A percentile compares a stretch with the other conserved stretches of the same genome.
phyloP scores from a whole-genome alignment of 2,888 invertebrate species.

The Parnassius apollo region DNA sequence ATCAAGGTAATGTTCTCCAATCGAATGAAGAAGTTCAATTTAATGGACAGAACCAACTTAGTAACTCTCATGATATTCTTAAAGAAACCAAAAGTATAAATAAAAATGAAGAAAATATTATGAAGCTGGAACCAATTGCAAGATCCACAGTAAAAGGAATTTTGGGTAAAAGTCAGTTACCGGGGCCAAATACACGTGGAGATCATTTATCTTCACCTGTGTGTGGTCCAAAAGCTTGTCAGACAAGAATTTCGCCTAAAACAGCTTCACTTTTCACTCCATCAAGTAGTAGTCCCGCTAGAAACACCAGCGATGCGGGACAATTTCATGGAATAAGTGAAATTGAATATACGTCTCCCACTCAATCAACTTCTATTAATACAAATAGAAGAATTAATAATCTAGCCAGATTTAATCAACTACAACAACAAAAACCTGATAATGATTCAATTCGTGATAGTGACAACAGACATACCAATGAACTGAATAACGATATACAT shows the following conservation, averaged over 20 bases:
- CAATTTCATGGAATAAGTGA: conserved; percentile 12
- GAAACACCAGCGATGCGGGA: conserved; percentile 1
- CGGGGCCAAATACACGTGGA: conserved; percentile 35
- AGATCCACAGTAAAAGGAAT: conserved; percentile 28
- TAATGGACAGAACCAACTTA: conserved; percentile 1
- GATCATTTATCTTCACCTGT: not conserved
- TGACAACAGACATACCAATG: not conserved
- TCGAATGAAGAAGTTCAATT: conserved; percentile 6
- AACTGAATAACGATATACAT: conserved; percentile 5
- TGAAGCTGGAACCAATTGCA: conserved; percentile 20
- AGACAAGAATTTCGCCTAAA: conserved; percentile 3
- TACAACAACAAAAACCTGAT: conserved; percentile 4
- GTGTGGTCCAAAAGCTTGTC: not conserved
- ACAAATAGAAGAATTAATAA: not conserved
- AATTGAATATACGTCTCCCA: not conserved
- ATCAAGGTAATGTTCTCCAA: conserved; percentile 1
- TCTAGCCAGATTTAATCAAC: not conserved
- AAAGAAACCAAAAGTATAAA: not conserved
- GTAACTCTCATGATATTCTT: not conserved
- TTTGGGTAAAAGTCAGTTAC: conserved; percentile 36
- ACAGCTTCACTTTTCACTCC: conserved; percentile 9
- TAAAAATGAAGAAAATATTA: conserved; percentile 4
- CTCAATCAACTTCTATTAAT: not conserved
- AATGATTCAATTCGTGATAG: conserved; percentile 5
- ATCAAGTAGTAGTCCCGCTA: conserved; percentile 1